Evolutionary conservation across 2,888 invertebrate species (phyloP).

Genomic region (Trachelus tabidus): DNA sequence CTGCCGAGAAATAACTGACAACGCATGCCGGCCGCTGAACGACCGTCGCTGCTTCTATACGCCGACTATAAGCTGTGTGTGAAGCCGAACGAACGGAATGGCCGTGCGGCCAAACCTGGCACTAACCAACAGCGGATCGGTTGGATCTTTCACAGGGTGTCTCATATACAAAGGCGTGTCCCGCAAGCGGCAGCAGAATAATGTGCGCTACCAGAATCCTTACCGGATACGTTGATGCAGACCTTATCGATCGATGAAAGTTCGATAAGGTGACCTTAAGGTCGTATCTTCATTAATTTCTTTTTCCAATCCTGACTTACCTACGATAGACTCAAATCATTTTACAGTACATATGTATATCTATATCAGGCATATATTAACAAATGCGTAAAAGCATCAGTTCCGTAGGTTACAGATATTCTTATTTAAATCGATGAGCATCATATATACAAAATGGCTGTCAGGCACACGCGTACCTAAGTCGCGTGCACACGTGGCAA

Average conservation of each 20-base stretch:
- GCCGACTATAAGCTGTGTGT: neutral
- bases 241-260: neutral
- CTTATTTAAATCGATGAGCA: neutral
- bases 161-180: neutral
- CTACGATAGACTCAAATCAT: neutral
- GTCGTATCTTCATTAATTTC: neutral
- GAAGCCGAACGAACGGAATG: neutral
- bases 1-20: conserved; percentile 65
- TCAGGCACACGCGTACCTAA: neutral
- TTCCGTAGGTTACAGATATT: neutral
- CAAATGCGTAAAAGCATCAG: neutral
- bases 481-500: neutral
- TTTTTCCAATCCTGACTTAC: neutral
- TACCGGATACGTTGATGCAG: neutral
- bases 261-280: neutral
- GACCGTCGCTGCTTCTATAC: neutral
- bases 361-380: neutral
- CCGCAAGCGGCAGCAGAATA: neutral
- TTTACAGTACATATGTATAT: neutral
- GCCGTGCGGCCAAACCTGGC: neutral
- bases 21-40: conserved; percentile 10
- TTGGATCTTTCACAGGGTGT: neutral
- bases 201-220: neutral
- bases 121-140: neutral
- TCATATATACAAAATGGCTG: neutral